Evolutionary conservation across 2,113 vertebrate genomes (phyloP).

Genomic region (Poicephalus gulielmi): DNA sequence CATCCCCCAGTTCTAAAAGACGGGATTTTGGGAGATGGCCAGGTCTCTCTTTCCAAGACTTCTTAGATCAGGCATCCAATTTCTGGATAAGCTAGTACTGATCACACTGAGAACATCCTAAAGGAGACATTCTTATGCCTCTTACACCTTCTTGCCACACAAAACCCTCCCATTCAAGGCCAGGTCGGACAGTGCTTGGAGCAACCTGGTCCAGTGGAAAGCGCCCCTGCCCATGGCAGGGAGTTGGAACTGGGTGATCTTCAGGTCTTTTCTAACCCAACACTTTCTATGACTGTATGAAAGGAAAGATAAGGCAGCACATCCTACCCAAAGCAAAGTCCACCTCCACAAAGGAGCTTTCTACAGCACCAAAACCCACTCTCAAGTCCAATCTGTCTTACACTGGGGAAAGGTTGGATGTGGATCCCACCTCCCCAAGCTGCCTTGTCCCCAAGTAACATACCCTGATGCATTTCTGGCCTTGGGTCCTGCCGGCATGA

Average conservation of each 20-base stretch:
- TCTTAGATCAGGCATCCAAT: background rate
- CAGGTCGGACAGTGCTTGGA: background rate
- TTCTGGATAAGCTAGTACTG: background rate
- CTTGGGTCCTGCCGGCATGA: background rate
- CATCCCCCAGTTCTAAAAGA: background rate
- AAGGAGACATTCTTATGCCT: background rate
- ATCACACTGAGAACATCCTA: background rate
- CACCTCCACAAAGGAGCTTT: background rate
- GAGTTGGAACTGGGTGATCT: background rate
- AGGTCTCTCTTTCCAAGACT: background rate
- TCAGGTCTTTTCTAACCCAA: background rate
- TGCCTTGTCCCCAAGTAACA: background rate
- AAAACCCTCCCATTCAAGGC: background rate
- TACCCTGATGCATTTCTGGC: background rate
- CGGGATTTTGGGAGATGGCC: background rate
- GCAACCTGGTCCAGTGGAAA: background rate
- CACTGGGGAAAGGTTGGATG: background rate
- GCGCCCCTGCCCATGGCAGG: background rate
- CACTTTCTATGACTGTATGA: background rate
- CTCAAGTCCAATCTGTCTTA: fast-evolving
- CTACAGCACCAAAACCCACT: background rate
- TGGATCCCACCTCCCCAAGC: background rate
- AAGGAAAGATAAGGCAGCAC: background rate
- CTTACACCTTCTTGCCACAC: background rate
- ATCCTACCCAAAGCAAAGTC: background rate